These are phyloP conservation scores for Argyresthia albistria DNA, from an alignment of 2,888 invertebrate species.

Conservation along the genomic window DNA sequence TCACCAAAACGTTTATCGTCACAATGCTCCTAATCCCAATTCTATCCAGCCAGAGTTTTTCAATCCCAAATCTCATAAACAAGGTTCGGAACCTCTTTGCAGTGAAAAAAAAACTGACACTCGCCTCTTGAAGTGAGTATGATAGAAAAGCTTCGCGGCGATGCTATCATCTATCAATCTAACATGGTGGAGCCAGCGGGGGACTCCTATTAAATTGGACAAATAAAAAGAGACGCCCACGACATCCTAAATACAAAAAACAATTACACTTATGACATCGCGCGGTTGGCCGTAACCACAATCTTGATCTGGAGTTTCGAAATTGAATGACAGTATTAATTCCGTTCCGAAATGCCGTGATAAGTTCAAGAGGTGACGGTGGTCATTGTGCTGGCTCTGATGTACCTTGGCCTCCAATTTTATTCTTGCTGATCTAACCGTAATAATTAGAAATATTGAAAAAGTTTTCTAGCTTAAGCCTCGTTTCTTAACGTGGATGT, in stretches of 20 bases:
- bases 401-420: too few relatives aligned
- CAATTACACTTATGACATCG: slow-evolving; percentile 47
- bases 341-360: slow-evolving; percentile 17
- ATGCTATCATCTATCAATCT: slow-evolving; percentile 59
- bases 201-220: slow-evolving; percentile 45
- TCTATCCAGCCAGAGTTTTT: too few relatives aligned
- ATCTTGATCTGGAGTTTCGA: slow-evolving; percentile 36
- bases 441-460: too few relatives aligned
- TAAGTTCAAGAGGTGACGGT: background rate
- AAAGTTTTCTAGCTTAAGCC: too few relatives aligned
- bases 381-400: background rate
- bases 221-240: slow-evolving; percentile 35
- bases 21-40: too few relatives aligned
- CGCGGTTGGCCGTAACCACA: slow-evolving; percentile 16
- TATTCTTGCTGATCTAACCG: too few relatives aligned
- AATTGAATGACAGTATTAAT: slow-evolving; percentile 48
- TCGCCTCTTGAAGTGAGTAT: background rate
- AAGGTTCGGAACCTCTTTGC: too few relatives aligned
- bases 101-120: too few relatives aligned
- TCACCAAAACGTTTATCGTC: too few relatives aligned
- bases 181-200: slow-evolving; percentile 50
- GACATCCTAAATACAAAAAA: slow-evolving; percentile 40
- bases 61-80: too few relatives aligned
- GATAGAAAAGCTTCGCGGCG: background rate
- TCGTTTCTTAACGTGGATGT: too few relatives aligned